Evolutionary conservation across 2,888 invertebrate genomes (phyloP).

Genomic region (Steromphala cineraria): DNA sequence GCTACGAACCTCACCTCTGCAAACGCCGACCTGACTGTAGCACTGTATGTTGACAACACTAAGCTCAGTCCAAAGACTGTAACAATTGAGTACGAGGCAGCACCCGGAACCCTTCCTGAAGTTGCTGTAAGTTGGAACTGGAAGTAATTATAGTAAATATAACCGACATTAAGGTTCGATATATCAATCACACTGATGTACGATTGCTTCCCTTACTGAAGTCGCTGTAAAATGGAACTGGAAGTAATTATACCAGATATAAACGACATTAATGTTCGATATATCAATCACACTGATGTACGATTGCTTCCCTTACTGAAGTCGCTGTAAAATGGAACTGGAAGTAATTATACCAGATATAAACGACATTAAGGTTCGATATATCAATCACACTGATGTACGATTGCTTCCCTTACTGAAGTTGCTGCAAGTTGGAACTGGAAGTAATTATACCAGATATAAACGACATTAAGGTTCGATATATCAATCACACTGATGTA

Average conservation of each 20-base stretch:
- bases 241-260: not conserved
- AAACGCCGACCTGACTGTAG: slow-evolving; percentile 35
- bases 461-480: not conserved
- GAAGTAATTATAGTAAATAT: not conserved
- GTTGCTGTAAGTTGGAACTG: slow-evolving; percentile 17
- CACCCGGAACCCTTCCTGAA: not conserved
- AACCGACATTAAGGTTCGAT: not conserved
- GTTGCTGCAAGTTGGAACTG: slow-evolving; percentile 16
- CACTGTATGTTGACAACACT: slow-evolving; percentile 13
- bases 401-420: not conserved
- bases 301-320: not conserved
- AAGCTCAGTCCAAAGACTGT: not conserved
- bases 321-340: slow-evolving; percentile 15
- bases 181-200: no score
- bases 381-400: no score
- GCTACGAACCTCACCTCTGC: slow-evolving; percentile 38
- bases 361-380: not conserved
- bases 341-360: not conserved
- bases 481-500: no score
- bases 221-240: slow-evolving; percentile 15
- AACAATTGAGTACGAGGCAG: slow-evolving; percentile 28
- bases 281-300: no score
- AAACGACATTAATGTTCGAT: not conserved
- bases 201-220: not conserved
- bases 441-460: not conserved